These are phyloP conservation scores for Cetonia aurata DNA, from an alignment of 2,888 invertebrate genomes.

Conservation along the genomic window DNA sequence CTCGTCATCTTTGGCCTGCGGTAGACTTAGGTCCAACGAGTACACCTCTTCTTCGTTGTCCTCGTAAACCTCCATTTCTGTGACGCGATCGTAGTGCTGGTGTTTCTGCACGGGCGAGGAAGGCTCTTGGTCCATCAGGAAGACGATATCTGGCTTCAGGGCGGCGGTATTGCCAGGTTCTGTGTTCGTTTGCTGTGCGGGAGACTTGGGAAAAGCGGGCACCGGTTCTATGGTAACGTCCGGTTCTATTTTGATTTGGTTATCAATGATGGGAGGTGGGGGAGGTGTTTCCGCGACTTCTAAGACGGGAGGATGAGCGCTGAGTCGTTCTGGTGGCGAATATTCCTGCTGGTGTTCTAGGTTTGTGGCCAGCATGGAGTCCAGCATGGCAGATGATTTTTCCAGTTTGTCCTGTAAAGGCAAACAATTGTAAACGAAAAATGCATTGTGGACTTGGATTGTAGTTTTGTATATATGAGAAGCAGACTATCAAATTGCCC, in stretches of 20 bases:
- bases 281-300: constrained; percentile 46
- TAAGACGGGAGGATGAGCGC: constrained; percentile 55
- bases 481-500: too few species aligned
- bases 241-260: constrained; percentile 53
- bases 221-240: constrained; percentile 52
- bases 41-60: constrained; percentile 3
- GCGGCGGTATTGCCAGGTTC: constrained; percentile 57
- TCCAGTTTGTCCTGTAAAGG: constrained; percentile 72
- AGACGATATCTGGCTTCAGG: constrained; percentile 1
- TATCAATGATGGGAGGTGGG: constrained; percentile 36
- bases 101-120: constrained; percentile 35
- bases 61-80: constrained; percentile 34
- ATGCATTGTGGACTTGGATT: too few species aligned
- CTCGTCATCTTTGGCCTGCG: constrained; percentile 45
- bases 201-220: constrained; percentile 3
- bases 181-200: constrained; percentile 57
- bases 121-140: neutral
- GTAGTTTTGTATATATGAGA: too few species aligned
- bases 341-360: constrained; percentile 26
- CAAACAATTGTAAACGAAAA: constrained; percentile 55
- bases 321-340: neutral
- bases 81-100: constrained; percentile 41
- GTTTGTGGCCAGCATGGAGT: constrained; percentile 69
- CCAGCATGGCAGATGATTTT: constrained; percentile 72
- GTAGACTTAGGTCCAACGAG: constrained; percentile 32